phyloP scores from a whole-genome alignment of 2,113 vertebrate species.

The Hippocampus comes region DNA sequence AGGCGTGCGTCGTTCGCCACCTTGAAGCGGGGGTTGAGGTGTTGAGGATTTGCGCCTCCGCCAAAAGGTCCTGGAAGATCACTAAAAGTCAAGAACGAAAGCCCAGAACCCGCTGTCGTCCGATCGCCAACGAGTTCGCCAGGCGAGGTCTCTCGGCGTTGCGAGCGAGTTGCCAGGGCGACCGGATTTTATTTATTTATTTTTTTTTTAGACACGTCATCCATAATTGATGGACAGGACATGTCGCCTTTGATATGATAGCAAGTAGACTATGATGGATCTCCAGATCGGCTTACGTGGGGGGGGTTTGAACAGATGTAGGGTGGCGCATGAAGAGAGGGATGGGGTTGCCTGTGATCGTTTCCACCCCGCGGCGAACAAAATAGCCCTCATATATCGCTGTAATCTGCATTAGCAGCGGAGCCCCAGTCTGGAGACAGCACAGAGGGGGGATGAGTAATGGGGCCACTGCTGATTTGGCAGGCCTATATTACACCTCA shows the following conservation, averaged over 20 bases:
- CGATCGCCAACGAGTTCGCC: conserved; percentile 50
- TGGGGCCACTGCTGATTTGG: conserved; percentile 65
- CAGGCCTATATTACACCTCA: conserved; percentile 64
- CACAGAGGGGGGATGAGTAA: conserved; percentile 66
- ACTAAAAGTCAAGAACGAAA: too few species aligned
- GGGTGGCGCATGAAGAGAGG: conserved; percentile 56
- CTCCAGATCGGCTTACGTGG: conserved; percentile 52
- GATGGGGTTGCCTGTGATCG: conserved; percentile 63
- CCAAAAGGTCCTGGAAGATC: not conserved
- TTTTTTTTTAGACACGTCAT: conserved; percentile 35
- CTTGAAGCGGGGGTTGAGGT: not conserved
- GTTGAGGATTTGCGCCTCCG: not conserved
- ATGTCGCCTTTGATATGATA: conserved; percentile 57
- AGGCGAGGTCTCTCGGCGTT: conserved; percentile 44
- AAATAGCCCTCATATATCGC: conserved; percentile 75
- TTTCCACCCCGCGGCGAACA: conserved; percentile 71
- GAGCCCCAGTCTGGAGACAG: conserved; percentile 66
- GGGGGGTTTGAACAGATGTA: conserved; percentile 62
- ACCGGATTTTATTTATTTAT: conserved; percentile 46
- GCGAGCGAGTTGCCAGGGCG: conserved; percentile 46
- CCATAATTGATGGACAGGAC: conserved; percentile 62
- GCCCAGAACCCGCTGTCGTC: conserved; percentile 21
- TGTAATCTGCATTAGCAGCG: conserved; percentile 70
- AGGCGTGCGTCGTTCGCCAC: conserved; percentile 19
- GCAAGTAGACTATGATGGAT: conserved; percentile 61